phyloP scores from a whole-genome alignment of 2,888 invertebrate species.

The Nineta flava region DNA sequence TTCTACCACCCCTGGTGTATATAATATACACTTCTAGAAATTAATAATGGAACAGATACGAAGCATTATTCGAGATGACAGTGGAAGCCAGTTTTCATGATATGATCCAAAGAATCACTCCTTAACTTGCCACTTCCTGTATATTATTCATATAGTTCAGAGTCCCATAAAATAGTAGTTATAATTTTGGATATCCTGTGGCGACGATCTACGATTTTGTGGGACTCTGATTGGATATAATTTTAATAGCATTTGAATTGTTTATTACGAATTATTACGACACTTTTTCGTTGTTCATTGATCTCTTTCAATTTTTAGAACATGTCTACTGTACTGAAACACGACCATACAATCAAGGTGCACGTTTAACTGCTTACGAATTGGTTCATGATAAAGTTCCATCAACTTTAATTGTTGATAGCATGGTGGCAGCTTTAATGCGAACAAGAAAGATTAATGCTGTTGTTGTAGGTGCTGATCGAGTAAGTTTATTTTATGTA shows the following conservation, averaged over 20 bases:
- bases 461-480: conserved; percentile 94
- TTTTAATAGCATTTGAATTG: background rate
- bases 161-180: too few species aligned
- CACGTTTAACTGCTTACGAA: conserved; percentile 91
- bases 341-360: conserved; percentile 94
- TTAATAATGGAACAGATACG: too few species aligned
- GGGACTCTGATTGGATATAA: too few species aligned
- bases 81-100: too few species aligned
- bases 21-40: too few species aligned
- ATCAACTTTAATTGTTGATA: conserved; percentile 84
- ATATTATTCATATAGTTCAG: too few species aligned
- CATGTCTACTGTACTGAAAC: conserved; percentile 95
- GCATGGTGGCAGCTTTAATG: conserved; percentile 88
- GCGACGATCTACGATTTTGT: too few species aligned
- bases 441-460: conserved; percentile 67
- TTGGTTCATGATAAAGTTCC: conserved; percentile 84
- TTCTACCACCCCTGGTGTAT: too few species aligned
- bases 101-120: too few species aligned
- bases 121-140: too few species aligned
- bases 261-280: background rate
- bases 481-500: conserved; percentile 53
- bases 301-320: conserved; percentile 32
- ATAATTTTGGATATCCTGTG: too few species aligned
- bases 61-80: too few species aligned
- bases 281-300: background rate